phyloP scores from a whole-genome alignment of 2,888 invertebrate genomes.

The Hedychridium roseum region DNA sequence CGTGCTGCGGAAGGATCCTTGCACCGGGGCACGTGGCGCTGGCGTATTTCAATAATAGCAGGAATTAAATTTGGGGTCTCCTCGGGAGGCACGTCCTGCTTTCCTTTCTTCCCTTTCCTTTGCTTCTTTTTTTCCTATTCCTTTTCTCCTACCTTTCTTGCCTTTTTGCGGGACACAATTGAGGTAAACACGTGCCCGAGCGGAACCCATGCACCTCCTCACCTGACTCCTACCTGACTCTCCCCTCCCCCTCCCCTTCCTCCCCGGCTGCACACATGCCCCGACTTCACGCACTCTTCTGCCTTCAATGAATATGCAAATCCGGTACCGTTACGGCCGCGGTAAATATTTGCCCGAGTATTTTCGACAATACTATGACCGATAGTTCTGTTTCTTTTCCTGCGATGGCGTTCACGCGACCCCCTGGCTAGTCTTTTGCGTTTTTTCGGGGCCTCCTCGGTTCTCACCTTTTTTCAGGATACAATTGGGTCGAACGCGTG shows the following conservation, averaged over 20 bases:
- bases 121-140: slow-evolving; percentile 4
- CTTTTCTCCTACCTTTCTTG: slow-evolving; percentile 15
- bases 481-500: too few species aligned
- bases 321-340: too few species aligned
- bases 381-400: too few species aligned
- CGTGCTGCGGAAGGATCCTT: slow-evolving; percentile 21
- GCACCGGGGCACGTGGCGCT: slow-evolving; percentile 42
- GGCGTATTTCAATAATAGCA: slow-evolving; percentile 51
- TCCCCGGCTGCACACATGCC: background rate
- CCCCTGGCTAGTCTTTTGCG: too few species aligned
- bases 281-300: background rate
- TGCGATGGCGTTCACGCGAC: too few species aligned
- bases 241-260: slow-evolving; percentile 9
- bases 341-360: too few species aligned
- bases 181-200: slow-evolving; percentile 28
- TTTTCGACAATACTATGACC: too few species aligned
- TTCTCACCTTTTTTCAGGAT: too few species aligned
- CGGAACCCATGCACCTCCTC: slow-evolving; percentile 19
- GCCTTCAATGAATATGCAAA: too few species aligned
- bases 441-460: too few species aligned
- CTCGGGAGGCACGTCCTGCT: slow-evolving; percentile 30
- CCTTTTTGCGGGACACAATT: slow-evolving; percentile 34
- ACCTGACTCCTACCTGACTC: slow-evolving; percentile 3
- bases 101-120: slow-evolving; percentile 29
- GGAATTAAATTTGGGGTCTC: slow-evolving; percentile 44